These are phyloP conservation scores for Pogonomyrmex barbatus DNA, from an alignment of 1,140 invertebrate genomes.

Conservation along the genomic window DNA sequence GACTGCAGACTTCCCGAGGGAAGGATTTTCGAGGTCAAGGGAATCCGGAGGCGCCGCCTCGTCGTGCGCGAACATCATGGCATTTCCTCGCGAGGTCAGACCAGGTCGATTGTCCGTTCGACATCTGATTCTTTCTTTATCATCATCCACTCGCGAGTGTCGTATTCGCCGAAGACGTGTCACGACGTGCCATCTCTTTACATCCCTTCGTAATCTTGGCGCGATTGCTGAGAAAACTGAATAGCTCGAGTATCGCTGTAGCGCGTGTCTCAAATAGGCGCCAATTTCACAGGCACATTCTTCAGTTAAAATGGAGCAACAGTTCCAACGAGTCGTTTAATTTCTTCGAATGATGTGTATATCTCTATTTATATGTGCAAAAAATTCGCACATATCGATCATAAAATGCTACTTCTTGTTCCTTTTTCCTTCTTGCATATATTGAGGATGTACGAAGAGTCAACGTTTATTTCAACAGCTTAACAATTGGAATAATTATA, in stretches of 20 bases:
- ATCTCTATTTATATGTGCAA: not conserved
- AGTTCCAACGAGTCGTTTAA: not conserved
- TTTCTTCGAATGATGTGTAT: not conserved
- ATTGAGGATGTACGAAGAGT: not conserved
- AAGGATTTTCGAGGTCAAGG: slow-evolving; percentile 77
- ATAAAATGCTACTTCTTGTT: not conserved
- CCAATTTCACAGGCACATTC: not conserved
- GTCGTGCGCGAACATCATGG: slow-evolving; percentile 33
- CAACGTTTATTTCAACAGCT: not conserved
- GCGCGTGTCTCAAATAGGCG: not conserved
- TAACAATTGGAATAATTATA: not conserved
- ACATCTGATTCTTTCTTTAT: slow-evolving; percentile 24
- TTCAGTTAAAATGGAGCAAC: not conserved
- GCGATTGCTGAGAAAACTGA: not conserved
- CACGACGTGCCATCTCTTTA: not conserved
- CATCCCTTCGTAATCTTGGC: not conserved
- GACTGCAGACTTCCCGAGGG: slow-evolving; percentile 65
- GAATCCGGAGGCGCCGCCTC: slow-evolving; percentile 57
- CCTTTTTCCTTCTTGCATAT: not conserved
- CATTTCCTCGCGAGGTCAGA: slow-evolving; percentile 6
- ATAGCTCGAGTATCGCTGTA: not conserved
- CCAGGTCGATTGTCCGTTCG: slow-evolving; percentile 13
- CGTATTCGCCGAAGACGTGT: slow-evolving; percentile 4
- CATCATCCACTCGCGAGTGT: too few relatives aligned
- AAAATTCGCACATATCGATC: not conserved